Conservation (phyloP, 35 echinoderm and acorn worm genomes). For the Apostichopus japonicus region DNA sequence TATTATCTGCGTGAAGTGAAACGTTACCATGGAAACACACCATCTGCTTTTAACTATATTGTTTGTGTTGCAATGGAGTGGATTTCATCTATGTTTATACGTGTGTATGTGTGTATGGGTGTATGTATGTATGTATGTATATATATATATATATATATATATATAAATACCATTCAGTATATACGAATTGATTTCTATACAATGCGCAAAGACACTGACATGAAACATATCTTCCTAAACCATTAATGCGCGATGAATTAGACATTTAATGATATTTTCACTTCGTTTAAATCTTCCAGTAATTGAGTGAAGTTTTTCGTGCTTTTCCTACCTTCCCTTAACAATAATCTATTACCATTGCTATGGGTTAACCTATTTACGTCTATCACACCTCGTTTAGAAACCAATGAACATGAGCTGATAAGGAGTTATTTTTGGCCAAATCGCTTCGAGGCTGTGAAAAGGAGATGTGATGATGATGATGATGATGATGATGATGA, state of each 20-base stretch:
- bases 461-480: background rate
- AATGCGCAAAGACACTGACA: background rate
- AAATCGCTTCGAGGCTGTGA: background rate
- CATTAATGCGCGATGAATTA: background rate
- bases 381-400: slow-evolving; percentile 21
- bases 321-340: background rate
- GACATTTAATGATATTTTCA: background rate
- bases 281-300: background rate
- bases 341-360: background rate
- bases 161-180: no score
- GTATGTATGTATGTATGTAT: no score
- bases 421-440: background rate
- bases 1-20: no score
- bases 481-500: no score
- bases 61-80: no score
- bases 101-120: no score
- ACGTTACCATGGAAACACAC: no score
- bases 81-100: no score
- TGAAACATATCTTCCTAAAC: background rate
- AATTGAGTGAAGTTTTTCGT: background rate
- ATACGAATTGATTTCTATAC: background rate
- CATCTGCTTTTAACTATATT: no score
- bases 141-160: no score
- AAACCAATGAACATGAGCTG: background rate
- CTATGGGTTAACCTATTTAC: slow-evolving; percentile 26